Evolutionary conservation across 2,113 vertebrate genomes (phyloP), one percentile per base, ranked within the genome.

Genomic region (Megaceryle torquata): DNA sequence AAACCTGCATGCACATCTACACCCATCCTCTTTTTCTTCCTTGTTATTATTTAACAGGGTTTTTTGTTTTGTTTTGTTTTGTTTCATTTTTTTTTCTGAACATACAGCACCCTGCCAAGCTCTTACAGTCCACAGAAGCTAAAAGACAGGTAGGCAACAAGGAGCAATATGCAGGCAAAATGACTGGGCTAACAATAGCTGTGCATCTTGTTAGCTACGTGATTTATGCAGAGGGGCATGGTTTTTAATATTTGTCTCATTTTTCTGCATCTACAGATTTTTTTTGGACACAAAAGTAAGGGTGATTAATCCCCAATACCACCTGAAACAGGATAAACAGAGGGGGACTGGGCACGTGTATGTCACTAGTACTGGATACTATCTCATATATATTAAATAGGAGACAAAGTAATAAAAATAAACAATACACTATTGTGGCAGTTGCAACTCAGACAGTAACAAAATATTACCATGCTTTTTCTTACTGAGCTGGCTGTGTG

Each of bases 381-480:
- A 15, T 65, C 33, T 86, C 87, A 61, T 43, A 51, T 93, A 26
- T 77, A 67, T 89, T 89, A 72, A 95, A 79, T 50, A 75, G 3
- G 22, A 56, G 80, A 87, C 77, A 95, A 95, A 95, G 95, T 95
- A 95, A 94, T 95, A 80, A 88, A 71, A 67, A 86, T 41, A 70
- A 88, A 84, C 76, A 91, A 91, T 89, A 67, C 33, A 86, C 89
- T 67, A 80, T 76, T 72, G 60, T 95, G 95, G 69, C 79, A 70
- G 67, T 95, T 95, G 88, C 82, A 86, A 81, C 84, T 95, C 83
- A 91, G 78, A 87, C 75, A 88, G 84, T 90, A 88, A 91, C 82
- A 86, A 95, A 97, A 94, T 91, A 70, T 70, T 88, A 64, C 84
- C 74, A 71, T 75, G 68, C 94, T 95, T 97, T 96, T 97, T 91